A percentile compares a stretch with the other conserved stretches of the same genome.
These are phyloP conservation scores for Drosophila pectinifera DNA, from an alignment of 1,140 invertebrate genomes.

Conservation along the genomic window DNA sequence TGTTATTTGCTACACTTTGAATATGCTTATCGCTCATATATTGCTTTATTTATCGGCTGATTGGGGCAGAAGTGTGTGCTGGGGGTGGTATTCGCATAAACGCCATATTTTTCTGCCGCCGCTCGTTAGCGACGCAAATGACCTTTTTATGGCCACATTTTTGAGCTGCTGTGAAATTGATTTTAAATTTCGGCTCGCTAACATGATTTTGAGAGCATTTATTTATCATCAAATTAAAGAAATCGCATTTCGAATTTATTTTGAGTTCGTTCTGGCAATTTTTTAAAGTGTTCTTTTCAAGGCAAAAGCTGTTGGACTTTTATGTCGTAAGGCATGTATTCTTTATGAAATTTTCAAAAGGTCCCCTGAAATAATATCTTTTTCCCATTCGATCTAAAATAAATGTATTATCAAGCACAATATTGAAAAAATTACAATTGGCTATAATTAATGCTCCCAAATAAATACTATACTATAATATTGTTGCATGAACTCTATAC, in stretches of 20 bases:
- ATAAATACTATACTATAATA: too few relatives aligned
- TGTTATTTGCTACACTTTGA: slow-evolving; percentile 36
- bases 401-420: too few relatives aligned
- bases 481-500: too few relatives aligned
- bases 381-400: too few relatives aligned
- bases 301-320: too few relatives aligned
- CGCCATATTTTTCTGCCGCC: slow-evolving; percentile 47
- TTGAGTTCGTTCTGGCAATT: too few relatives aligned
- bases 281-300: too few relatives aligned
- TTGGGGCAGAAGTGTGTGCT: slow-evolving; percentile 33
- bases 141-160: slow-evolving; percentile 63
- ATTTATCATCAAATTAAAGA: slow-evolving; percentile 6
- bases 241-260: background rate
- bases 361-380: too few relatives aligned
- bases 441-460: too few relatives aligned
- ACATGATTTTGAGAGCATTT: slow-evolving; percentile 1
- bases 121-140: slow-evolving; percentile 72
- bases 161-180: slow-evolving; percentile 25
- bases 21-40: slow-evolving; percentile 75
- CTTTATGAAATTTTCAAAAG: too few relatives aligned
- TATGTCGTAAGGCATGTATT: too few relatives aligned
- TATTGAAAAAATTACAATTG: too few relatives aligned
- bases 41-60: slow-evolving; percentile 76
- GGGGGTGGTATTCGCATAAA: slow-evolving; percentile 38
- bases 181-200: slow-evolving; percentile 13